These are phyloP conservation scores for Labeo rohita DNA, from an alignment of 2,113 vertebrate species.

Conservation along the genomic window DNA sequence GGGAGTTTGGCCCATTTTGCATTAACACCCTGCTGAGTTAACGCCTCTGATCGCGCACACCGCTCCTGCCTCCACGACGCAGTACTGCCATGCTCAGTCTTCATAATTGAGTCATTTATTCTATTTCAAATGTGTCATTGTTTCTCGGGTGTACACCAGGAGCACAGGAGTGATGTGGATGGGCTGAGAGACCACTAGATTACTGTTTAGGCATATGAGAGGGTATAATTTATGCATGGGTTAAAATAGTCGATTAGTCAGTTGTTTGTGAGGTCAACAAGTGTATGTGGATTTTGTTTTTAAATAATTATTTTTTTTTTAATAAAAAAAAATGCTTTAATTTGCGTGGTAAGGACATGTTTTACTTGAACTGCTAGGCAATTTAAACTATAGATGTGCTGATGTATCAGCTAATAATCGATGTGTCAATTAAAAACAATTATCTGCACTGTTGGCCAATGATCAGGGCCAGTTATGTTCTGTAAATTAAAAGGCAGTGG, in stretches of 20 bases:
- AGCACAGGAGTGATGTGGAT: not conserved
- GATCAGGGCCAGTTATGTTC: too few species aligned
- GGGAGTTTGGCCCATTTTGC: constrained; percentile 76
- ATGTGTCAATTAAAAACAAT: too few species aligned
- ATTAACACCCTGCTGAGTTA: constrained; percentile 84
- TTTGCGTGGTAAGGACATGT: too few species aligned
- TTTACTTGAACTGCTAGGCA: too few species aligned
- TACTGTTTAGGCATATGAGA: not conserved
- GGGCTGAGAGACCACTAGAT: not conserved
- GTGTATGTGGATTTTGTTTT: too few species aligned
- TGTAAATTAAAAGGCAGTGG: too few species aligned
- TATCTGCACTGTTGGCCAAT: too few species aligned
- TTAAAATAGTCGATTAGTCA: constrained; percentile 1
- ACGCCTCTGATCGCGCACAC: constrained; percentile 81
- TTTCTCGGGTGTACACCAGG: constrained; percentile 44
- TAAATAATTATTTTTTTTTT: too few species aligned
- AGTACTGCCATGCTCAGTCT: constrained; percentile 82
- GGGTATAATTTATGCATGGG: not conserved
- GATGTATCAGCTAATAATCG: too few species aligned
- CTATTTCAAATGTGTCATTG: constrained; percentile 76
- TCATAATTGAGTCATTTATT: constrained; percentile 92
- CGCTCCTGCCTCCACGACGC: constrained; percentile 71
- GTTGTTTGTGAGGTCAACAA: not conserved
- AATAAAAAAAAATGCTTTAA: too few species aligned
- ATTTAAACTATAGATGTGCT: too few species aligned